Percentiles rank a stretch among this genome's conserved stretches.
Evolutionary conservation across 2,113 vertebrate genomes (phyloP).

Genomic region (Corythoichthys haematopterus): DNA sequence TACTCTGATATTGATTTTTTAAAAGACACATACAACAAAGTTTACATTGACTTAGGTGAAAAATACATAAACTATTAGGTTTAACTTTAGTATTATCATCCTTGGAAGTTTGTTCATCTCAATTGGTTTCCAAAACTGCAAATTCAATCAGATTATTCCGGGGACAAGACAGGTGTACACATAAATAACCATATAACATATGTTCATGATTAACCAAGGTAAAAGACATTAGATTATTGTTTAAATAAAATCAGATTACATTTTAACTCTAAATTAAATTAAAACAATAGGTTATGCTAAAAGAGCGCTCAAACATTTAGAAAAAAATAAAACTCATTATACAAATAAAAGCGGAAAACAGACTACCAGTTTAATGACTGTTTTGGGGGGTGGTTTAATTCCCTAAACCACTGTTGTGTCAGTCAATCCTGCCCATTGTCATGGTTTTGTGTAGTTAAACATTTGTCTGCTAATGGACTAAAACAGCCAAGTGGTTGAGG

Average conservation of each 20-base stretch:
- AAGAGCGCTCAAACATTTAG: background rate
- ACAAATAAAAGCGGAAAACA: background rate
- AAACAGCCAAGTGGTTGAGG: conserved; percentile 26
- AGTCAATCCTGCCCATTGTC: conserved; percentile 17
- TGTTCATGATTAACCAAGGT: background rate
- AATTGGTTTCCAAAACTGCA: background rate
- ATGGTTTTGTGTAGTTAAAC: conserved; percentile 24
- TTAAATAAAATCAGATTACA: background rate
- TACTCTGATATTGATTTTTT: background rate
- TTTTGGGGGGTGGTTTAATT: background rate
- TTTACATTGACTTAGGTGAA: background rate
- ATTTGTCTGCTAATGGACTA: conserved; percentile 15
- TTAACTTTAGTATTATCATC: background rate
- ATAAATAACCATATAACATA: background rate
- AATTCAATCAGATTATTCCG: background rate
- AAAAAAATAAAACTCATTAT: background rate
- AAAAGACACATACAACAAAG: too few species aligned
- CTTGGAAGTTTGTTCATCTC: background rate
- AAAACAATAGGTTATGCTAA: background rate
- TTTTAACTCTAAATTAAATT: background rate
- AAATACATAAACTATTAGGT: background rate
- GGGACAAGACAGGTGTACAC: background rate
- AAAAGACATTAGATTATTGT: background rate
- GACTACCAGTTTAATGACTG: background rate
- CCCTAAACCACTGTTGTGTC: background rate